A percentile compares a stretch with the other conserved stretches of the same genome.
These are phyloP conservation scores for Heliconius melpomene DNA, from an alignment of 1,140 invertebrate genomes.

Conservation along the genomic window DNA sequence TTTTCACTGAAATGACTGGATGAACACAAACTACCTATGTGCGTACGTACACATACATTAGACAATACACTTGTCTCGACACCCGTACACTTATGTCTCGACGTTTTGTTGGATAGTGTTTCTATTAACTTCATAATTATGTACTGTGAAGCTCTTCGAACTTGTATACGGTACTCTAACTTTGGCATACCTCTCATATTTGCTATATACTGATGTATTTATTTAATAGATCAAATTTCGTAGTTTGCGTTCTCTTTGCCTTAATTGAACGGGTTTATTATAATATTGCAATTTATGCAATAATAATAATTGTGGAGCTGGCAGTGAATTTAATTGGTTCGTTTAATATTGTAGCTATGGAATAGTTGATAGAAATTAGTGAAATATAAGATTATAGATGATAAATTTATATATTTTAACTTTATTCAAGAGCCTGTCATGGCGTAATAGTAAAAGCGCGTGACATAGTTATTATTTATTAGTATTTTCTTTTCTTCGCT, in stretches of 20 bases:
- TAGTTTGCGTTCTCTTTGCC: neutral
- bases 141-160: slow-evolving; percentile 12
- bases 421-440: neutral
- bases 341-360: neutral
- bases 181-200: neutral
- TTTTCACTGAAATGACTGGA: slow-evolving; percentile 71
- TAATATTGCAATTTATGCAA: slow-evolving; percentile 9
- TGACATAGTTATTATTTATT: too few species aligned
- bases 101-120: slow-evolving; percentile 21
- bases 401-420: neutral
- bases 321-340: neutral
- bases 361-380: neutral
- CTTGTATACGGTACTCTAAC: neutral
- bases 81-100: slow-evolving; percentile 48
- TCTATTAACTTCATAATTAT: slow-evolving; percentile 17
- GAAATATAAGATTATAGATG: neutral
- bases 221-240: slow-evolving; percentile 8
- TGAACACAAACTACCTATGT: slow-evolving; percentile 68
- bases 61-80: slow-evolving; percentile 44
- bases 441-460: too few species aligned
- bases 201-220: neutral
- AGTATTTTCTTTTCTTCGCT: too few species aligned
- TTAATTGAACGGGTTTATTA: neutral
- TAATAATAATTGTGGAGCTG: neutral
- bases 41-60: slow-evolving; percentile 60